Percentiles rank a stretch among this genome's conserved stretches.
Evolutionary conservation across 2,888 invertebrate genomes (phyloP).

Genomic region (Epinotia demarniana): DNA sequence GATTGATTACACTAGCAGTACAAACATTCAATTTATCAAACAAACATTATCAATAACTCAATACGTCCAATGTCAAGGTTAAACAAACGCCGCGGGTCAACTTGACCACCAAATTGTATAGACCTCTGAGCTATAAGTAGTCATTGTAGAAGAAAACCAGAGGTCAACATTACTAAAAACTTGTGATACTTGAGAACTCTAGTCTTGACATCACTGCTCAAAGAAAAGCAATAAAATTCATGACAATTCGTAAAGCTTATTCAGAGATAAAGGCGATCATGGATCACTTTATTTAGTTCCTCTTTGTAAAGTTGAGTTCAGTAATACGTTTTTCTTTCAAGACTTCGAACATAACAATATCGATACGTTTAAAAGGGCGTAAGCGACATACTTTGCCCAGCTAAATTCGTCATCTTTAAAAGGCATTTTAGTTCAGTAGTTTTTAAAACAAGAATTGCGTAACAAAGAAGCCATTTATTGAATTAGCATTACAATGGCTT

Average conservation of each 20-base stretch:
- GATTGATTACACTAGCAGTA: conserved; percentile 7
- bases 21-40: conserved; percentile 20
- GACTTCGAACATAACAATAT: not conserved
- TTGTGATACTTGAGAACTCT: not conserved
- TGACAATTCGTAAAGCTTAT: not conserved
- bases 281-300: too few species aligned
- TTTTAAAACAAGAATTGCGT: conserved; percentile 28
- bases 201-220: not conserved
- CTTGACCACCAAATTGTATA: not conserved
- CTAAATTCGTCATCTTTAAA: not conserved
- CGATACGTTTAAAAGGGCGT: not conserved
- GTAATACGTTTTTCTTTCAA: not conserved
- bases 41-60: conserved; percentile 22
- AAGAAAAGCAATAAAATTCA: not conserved
- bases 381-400: not conserved
- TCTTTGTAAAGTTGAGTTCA: not conserved
- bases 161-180: not conserved
- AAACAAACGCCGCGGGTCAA: not conserved
- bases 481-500: conserved; percentile 44
- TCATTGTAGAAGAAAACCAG: not conserved
- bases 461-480: conserved; percentile 49
- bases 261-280: not conserved
- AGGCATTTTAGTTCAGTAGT: conserved; percentile 12
- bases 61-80: conserved; percentile 19
- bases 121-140: not conserved